Conservation (phyloP, 2,113 vertebrate species). For the Thunnus thynnus region DNA sequence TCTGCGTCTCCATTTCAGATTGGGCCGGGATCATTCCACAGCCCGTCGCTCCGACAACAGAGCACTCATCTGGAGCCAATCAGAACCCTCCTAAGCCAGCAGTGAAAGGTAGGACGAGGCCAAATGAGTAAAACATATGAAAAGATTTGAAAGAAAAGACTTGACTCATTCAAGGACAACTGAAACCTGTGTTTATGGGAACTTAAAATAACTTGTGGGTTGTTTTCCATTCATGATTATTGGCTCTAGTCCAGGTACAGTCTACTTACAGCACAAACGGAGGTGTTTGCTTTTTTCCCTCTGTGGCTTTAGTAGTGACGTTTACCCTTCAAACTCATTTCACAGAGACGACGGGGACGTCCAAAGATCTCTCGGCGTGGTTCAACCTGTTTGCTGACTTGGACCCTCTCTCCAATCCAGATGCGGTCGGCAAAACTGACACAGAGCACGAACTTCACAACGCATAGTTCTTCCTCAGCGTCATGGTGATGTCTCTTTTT, state of each 20-base stretch:
- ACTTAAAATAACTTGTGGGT: background rate
- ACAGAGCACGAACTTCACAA: slow-evolving; percentile 94
- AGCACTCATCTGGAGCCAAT: slow-evolving; percentile 80
- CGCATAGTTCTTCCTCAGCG: slow-evolving; percentile 74
- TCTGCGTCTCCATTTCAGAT: slow-evolving; percentile 80
- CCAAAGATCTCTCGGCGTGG: slow-evolving; percentile 93
- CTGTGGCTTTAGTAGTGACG: background rate
- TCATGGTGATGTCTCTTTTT: background rate
- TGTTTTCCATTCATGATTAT: slow-evolving; percentile 25
- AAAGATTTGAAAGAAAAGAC: slow-evolving; percentile 16
- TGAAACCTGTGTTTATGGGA: slow-evolving; percentile 24
- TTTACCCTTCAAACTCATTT: slow-evolving; percentile 21
- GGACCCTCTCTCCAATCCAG: slow-evolving; percentile 96
- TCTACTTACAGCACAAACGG: background rate
- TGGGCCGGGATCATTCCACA: slow-evolving; percentile 80
- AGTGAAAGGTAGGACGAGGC: slow-evolving; percentile 80
- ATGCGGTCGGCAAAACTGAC: slow-evolving; percentile 92
- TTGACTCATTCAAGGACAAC: background rate
- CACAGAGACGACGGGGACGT: slow-evolving; percentile 84
- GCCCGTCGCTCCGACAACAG: slow-evolving; percentile 69
- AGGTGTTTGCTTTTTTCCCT: background rate
- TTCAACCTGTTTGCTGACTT: slow-evolving; percentile 97
- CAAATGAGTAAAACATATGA: slow-evolving; percentile 36
- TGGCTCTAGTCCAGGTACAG: slow-evolving; percentile 1
- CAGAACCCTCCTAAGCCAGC: slow-evolving; percentile 73